A percentile compares a stretch with the other conserved stretches of the same genome.
Conservation (phyloP, 2,888 invertebrate genomes). For the Brachypalpus laphriformis region DNA sequence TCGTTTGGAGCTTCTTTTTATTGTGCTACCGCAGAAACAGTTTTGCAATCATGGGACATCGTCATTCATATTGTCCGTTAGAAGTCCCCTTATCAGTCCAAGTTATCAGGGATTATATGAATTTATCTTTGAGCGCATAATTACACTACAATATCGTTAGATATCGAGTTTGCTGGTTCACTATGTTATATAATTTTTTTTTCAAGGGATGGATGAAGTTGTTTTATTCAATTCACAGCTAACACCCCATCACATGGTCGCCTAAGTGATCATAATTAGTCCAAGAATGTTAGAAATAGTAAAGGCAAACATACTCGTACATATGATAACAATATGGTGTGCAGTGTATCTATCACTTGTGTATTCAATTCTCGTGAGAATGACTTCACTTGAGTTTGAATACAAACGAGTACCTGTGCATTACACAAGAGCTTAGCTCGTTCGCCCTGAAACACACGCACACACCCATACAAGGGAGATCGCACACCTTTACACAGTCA, state of each 20-base stretch:
- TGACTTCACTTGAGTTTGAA: slow-evolving; percentile 23
- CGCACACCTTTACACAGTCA: slow-evolving; percentile 46
- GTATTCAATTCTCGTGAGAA: background rate
- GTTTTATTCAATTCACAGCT: background rate
- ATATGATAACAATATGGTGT: slow-evolving; percentile 15
- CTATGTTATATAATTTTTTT: slow-evolving; percentile 25
- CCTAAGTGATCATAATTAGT: slow-evolving; percentile 52
- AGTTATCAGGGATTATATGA: slow-evolving; percentile 31
- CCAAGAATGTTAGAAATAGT: slow-evolving; percentile 27
- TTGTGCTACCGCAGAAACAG: background rate
- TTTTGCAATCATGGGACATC: slow-evolving; percentile 12
- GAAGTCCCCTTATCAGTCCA: slow-evolving; percentile 10
- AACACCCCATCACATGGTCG: slow-evolving; percentile 28
- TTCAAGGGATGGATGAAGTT: background rate
- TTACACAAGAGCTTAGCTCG: slow-evolving; percentile 41
- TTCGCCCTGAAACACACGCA: slow-evolving; percentile 54
- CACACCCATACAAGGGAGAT: background rate
- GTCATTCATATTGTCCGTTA: background rate
- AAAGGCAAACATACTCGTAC: background rate
- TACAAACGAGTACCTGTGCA: slow-evolving; percentile 29
- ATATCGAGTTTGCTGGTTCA: slow-evolving; percentile 26
- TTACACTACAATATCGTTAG: background rate
- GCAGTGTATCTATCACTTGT: background rate
- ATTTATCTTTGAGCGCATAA: slow-evolving; percentile 16
- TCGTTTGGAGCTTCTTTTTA: background rate